Evolutionary conservation across 1,140 invertebrate genomes (phyloP).

Genomic region (Samia ricini): DNA sequence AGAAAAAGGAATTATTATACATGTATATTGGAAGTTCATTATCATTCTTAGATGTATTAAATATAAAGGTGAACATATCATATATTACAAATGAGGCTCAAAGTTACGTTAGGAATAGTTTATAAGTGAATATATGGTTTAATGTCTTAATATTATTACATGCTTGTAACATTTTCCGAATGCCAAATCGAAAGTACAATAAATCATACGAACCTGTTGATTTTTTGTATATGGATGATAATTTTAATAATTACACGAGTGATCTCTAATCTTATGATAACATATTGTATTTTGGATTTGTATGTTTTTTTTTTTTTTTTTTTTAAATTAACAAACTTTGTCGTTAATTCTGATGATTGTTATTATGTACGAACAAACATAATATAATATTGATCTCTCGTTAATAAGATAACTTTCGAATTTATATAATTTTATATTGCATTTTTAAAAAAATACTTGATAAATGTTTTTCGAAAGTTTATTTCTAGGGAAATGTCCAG

Average conservation of each 20-base stretch:
- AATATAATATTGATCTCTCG: slow-evolving; percentile 32
- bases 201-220: slow-evolving; percentile 52
- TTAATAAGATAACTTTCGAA: slow-evolving; percentile 55
- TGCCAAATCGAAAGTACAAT: slow-evolving; percentile 63
- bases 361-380: slow-evolving; percentile 40
- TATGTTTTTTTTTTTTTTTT: slow-evolving; percentile 44
- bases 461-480: background rate
- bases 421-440: slow-evolving; percentile 69
- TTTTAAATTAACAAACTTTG: slow-evolving; percentile 19
- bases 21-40: background rate
- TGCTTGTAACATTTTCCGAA: slow-evolving; percentile 66
- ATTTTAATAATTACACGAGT: slow-evolving; percentile 54
- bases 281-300: slow-evolving; percentile 38
- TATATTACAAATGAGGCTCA: slow-evolving; percentile 42
- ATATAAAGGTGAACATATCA: slow-evolving; percentile 41
- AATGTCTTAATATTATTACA: slow-evolving; percentile 23
- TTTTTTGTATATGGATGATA: slow-evolving; percentile 55
- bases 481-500: background rate
- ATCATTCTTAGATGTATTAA: background rate
- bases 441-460: slow-evolving; percentile 56
- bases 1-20: background rate
- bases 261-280: slow-evolving; percentile 48
- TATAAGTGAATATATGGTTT: slow-evolving; percentile 21
- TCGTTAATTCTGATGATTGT: slow-evolving; percentile 15
- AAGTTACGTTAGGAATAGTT: slow-evolving; percentile 38